These are phyloP conservation scores for Chlorospingus flavigularis DNA, from an alignment of 2,797 vertebrate species.

Conservation along the genomic window DNA sequence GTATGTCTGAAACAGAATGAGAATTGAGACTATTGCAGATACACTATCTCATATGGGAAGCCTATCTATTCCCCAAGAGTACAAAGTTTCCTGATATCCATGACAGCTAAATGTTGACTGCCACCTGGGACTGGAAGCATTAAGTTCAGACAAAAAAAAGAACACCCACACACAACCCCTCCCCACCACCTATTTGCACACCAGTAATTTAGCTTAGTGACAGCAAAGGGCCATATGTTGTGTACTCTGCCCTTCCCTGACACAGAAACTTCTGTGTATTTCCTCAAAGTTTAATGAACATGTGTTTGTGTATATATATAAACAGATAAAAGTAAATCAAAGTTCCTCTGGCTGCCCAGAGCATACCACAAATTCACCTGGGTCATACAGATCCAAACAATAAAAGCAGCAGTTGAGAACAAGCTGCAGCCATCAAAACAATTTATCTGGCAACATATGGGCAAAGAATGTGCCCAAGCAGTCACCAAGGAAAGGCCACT, in stretches of 20 bases:
- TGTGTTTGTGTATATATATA: no score
- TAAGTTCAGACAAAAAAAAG: neutral
- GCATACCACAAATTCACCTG: neutral
- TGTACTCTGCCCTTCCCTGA: neutral
- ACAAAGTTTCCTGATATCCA: neutral
- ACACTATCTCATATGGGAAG: neutral
- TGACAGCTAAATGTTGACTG: neutral
- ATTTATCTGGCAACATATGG: neutral
- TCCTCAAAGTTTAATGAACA: neutral
- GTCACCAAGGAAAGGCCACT: neutral
- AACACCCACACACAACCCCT: rapidly evolving
- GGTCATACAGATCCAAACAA: neutral
- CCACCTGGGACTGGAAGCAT: neutral
- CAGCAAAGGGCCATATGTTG: neutral
- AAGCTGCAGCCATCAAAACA: neutral
- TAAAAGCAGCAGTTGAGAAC: neutral
- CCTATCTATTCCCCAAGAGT: neutral
- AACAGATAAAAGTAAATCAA: neutral
- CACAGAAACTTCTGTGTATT: neutral
- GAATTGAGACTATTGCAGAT: neutral
- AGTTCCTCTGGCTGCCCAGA: neutral
- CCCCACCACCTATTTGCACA: neutral
- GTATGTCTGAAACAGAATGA: neutral
- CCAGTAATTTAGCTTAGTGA: neutral
- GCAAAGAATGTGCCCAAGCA: neutral